These are phyloP conservation scores for Chironomus tentans DNA, from an alignment of 2,888 invertebrate genomes.

Conservation along the genomic window DNA sequence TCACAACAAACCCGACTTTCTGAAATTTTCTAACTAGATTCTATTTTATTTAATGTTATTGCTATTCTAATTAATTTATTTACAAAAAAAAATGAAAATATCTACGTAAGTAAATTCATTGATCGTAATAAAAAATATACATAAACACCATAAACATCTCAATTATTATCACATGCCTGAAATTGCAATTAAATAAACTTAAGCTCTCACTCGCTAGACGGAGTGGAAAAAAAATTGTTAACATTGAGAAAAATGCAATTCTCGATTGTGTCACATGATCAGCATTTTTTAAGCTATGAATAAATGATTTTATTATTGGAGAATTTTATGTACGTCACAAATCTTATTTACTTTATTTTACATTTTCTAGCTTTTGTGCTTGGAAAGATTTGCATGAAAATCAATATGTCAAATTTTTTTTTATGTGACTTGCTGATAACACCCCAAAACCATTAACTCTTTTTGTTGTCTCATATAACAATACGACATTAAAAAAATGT, in stretches of 20 bases:
- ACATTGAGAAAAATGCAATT: not conserved
- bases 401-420: not conserved
- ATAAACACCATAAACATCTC: not conserved
- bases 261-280: not conserved
- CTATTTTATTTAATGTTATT: too few species aligned
- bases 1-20: too few species aligned
- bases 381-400: not conserved
- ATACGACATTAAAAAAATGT: too few species aligned
- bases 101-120: too few species aligned
- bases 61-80: too few species aligned
- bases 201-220: not conserved
- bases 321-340: not conserved
- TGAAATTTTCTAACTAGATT: too few species aligned
- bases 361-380: not conserved
- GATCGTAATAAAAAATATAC: too few species aligned
- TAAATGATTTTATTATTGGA: not conserved
- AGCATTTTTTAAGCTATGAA: not conserved
- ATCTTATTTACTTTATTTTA: not conserved
- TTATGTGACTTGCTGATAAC: too few species aligned
- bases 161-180: not conserved
- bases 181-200: not conserved
- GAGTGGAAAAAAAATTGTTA: not conserved
- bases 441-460: too few species aligned
- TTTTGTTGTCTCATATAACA: too few species aligned
- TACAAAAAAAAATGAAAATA: too few species aligned